Evolutionary conservation across 1,140 invertebrate species (phyloP), one percentile per base, ranked within the genome.

Genomic region (Agraylea sexmaculata): DNA sequence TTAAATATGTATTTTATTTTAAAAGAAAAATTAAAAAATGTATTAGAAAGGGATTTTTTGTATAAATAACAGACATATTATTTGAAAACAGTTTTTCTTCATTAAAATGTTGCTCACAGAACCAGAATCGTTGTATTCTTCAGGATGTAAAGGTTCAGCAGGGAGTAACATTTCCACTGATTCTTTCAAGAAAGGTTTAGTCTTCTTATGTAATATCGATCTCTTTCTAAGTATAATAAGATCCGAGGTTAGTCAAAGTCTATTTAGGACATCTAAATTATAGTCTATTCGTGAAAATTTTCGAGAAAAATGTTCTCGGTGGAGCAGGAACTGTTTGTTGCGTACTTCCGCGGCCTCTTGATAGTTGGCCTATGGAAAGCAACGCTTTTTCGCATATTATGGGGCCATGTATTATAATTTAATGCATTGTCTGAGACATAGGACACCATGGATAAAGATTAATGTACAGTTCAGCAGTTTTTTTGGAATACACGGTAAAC

Each of bases 181-280:
- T n/a, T n/a, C n/a, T n/a, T n/a, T n/a, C n/a, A n/a, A n/a, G n/a
- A n/a, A n/a, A n/a, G n/a, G n/a, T n/a, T n/a, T n/a, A n/a, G n/a
- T n/a, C n/a, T n/a, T n/a, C n/a, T n/a, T n/a, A n/a, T n/a, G n/a
- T n/a, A n/a, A n/a, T n/a, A n/a, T n/a, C n/a, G n/a, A n/a, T 37
- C 51, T 46, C 19, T 49, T 39, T n/a, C 48, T 17, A 20, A 19
- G 35, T 29, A 57, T 34, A 3, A 50, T 30, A 6, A 49, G 53
- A 44, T 58, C 53, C 13, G 52, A 54, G 30, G n/a, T 56, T 28
- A 56, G 40, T n/a, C 54, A 23, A 5, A 57, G 33, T 44, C 53
- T 52, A 29, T 54, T 54, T 15, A 54, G 39, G 29, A 54, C 40
- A 46, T 55, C 47, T 22, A 28, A 10, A 39, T 57, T 55, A 29